Conservation (phyloP, 2,113 vertebrate species). For the Pao palembangensis region DNA sequence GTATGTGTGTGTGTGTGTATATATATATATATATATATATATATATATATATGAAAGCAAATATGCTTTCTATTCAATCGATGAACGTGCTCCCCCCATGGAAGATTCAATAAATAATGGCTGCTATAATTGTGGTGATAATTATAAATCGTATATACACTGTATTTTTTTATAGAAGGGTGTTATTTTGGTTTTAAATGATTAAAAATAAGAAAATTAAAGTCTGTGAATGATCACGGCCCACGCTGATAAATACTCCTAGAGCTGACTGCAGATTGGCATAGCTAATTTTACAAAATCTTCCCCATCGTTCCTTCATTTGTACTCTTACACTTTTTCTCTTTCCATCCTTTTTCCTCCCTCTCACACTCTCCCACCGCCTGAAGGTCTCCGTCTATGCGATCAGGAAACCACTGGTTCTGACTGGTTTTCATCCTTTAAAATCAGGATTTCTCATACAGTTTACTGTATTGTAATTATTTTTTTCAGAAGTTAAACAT, state of each 20-base stretch:
- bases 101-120: too few relatives aligned
- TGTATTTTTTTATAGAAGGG: too few relatives aligned
- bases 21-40: too few relatives aligned
- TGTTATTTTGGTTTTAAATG: too few relatives aligned
- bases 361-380: constrained; percentile 9
- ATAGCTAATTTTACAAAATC: constrained; percentile 79
- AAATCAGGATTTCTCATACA: constrained; percentile 35
- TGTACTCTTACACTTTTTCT: constrained; percentile 48
- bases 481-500: too few relatives aligned
- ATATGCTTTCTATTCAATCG: too few relatives aligned
- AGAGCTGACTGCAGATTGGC: constrained; percentile 80
- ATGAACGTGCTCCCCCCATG: too few relatives aligned
- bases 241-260: constrained; percentile 79
- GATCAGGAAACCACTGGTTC: constrained; percentile 42
- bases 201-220: too few relatives aligned
- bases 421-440: constrained; percentile 57
- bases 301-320: constrained; percentile 32
- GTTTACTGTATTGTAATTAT: neutral
- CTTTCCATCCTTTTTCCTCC: constrained; percentile 24
- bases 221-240: constrained; percentile 58
- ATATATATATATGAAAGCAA: too few relatives aligned
- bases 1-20: too few relatives aligned
- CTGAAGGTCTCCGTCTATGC: constrained; percentile 47
- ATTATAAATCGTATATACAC: too few relatives aligned
- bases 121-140: too few relatives aligned